phyloP scores from a whole-genome alignment of 2,888 invertebrate species.

The Toxonevra muliebris region DNA sequence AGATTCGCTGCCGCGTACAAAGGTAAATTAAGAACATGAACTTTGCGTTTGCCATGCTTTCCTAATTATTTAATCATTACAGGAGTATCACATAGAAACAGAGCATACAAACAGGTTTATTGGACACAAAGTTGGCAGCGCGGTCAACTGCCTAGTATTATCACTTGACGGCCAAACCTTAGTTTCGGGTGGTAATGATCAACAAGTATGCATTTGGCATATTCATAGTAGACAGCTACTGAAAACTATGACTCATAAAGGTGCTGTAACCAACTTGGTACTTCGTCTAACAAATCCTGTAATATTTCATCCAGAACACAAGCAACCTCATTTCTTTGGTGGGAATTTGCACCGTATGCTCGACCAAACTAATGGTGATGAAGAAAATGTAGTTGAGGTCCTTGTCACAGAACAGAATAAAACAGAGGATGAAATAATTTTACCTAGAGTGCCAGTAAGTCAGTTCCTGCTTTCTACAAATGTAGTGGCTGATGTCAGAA shows the following conservation, averaged over 20 bases:
- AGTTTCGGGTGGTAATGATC: slow-evolving; percentile 81
- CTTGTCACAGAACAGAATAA: slow-evolving; percentile 43
- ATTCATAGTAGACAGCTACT: slow-evolving; percentile 79
- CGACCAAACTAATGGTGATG: slow-evolving; percentile 62
- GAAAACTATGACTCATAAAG: slow-evolving; percentile 76
- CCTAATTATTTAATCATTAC: not conserved
- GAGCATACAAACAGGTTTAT: slow-evolving; percentile 68
- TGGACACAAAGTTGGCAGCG: slow-evolving; percentile 71
- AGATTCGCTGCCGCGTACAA: slow-evolving; percentile 73
- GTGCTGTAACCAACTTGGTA: slow-evolving; percentile 77
- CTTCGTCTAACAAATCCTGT: slow-evolving; percentile 71
- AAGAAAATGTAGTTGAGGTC: slow-evolving; percentile 66
- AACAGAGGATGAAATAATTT: slow-evolving; percentile 13
- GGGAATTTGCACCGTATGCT: slow-evolving; percentile 73
- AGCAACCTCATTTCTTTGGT: slow-evolving; percentile 69
- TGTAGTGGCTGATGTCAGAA: not conserved
- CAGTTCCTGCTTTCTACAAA: not conserved
- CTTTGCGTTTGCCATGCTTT: not conserved
- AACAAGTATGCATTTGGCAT: slow-evolving; percentile 82
- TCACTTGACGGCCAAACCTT: slow-evolving; percentile 77
- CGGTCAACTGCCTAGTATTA: slow-evolving; percentile 76
- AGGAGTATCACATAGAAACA: slow-evolving; percentile 72
- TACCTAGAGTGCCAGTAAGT: not conserved
- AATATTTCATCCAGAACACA: slow-evolving; percentile 69
- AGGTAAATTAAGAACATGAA: slow-evolving; percentile 50